A percentile compares a stretch with the other conserved stretches of the same genome.
Evolutionary conservation across 2,888 invertebrate species (phyloP).

Genomic region (Dicycla oo): DNA sequence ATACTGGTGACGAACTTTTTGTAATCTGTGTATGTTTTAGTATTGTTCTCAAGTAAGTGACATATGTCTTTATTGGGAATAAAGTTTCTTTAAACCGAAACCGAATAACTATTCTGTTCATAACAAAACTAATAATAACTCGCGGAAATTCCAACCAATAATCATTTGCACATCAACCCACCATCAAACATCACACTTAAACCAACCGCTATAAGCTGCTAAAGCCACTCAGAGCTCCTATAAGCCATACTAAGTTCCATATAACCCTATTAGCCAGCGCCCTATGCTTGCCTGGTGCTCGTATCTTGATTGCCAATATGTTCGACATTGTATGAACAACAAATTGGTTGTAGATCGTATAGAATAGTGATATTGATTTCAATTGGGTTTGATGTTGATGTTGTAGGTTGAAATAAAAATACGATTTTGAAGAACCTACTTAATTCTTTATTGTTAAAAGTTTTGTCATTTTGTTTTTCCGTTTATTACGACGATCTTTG

Average conservation of each 20-base stretch:
- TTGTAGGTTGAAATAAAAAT: neutral
- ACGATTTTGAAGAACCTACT: too few species aligned
- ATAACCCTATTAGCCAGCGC: constrained; percentile 56
- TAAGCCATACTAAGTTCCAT: constrained; percentile 40
- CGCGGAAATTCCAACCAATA: constrained; percentile 7
- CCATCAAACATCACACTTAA: constrained; percentile 17
- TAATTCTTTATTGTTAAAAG: too few species aligned
- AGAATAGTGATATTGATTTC: constrained; percentile 39
- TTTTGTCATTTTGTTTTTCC: too few species aligned
- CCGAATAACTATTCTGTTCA: too few species aligned
- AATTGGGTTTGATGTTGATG: constrained; percentile 18
- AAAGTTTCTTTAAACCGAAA: too few species aligned
- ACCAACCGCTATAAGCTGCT: constrained; percentile 37
- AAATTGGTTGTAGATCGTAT: constrained; percentile 42
- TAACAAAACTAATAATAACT: constrained; percentile 4
- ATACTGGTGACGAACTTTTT: too few species aligned
- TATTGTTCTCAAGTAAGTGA: too few species aligned
- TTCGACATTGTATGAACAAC: constrained; percentile 38
- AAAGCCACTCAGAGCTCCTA: constrained; percentile 44
- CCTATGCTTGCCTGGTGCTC: constrained; percentile 13
- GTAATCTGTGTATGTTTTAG: too few species aligned
- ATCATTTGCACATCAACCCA: constrained; percentile 23
- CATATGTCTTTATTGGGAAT: too few species aligned
- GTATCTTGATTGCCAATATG: constrained; percentile 63
- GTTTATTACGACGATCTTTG: too few species aligned